Evolutionary conservation across 2,113 vertebrate genomes (phyloP), one percentile per base, ranked within the genome.

Genomic region (Brachirus orientalis): DNA sequence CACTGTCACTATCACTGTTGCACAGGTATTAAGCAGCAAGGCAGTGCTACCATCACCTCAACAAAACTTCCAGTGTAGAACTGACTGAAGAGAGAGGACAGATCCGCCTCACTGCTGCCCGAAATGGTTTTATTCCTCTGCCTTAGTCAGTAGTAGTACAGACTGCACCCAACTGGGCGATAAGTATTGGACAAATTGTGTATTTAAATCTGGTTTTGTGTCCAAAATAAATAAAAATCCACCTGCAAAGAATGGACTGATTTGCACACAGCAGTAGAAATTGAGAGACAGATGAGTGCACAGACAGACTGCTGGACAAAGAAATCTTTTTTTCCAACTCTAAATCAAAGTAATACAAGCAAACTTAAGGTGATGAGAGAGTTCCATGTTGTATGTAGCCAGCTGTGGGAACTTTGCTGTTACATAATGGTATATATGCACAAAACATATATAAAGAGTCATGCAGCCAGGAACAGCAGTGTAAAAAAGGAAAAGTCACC

Each of bases 331-430:
- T 60, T n/a, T n/a, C 60, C 2, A 35, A 28, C 33, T 55, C 19
- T n/a, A n/a, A n/a, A 41, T 17, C 6, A 17, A 36, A 59, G 19
- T 10, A 64, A 52, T 4, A 45, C 57, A 64, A 37, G 45, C 10
- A 0, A 67, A 69, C 19, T 10, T 53, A 38, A 51, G 72, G 62
- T 58, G 44, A 62, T 8, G 50, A 53, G 53, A 22, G 56, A 40
- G 61, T 53, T 69, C 65, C 47, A 58, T 0, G 56, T 41, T 85
- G 69, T 72, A n/a, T n/a, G 62, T 56, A 76, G 46, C 36, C 2
- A 17, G 55, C 76, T 7, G 7, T 77, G 77, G 61, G 77, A 86
- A 72, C 57, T 59, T 41, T 9, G 36, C 7, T 56, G 64, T 83
- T 85, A 80, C 14, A 36, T 72, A 84, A 86, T 53, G 13, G 17